Evolutionary conservation across 2,797 vertebrate genomes (phyloP), one percentile per base, ranked within the genome.

Genomic region (Syngnathus rostellatus): DNA sequence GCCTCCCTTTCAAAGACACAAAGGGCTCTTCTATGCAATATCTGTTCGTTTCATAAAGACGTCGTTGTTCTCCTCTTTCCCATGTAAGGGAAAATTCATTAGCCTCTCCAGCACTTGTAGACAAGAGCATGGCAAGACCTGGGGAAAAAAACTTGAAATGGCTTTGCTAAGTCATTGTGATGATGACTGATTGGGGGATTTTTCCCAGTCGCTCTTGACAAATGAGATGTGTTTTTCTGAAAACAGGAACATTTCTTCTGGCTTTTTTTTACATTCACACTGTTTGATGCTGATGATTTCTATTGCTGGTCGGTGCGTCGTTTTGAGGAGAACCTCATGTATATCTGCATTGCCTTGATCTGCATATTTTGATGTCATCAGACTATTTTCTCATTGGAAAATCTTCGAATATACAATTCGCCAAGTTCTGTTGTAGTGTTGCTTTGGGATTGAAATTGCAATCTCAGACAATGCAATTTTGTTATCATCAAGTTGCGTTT

Each of bases 1-100:
- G 66, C 61, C 63, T 77, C 74, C 68, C 64, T 79, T 74, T 86
- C 89, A 91, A 92, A 89, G 90, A 87, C 85, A 92, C 89, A 91
- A 89, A 88, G 85, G 64, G 64, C 68, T 79, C 73, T 74, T 88
- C 81, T 81, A 85, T 88, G 80, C 71, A 51, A 50, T 67, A 45
- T 68, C 54, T 41, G 65, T 65, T 65, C 73, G 72, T 68, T 73
- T 68, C 74, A 70, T 69, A 70, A 70, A 81, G 72, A 71, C 63
- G 46, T 72, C 73, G 66, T 76, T 73, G 62, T 62, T 67, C 45
- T 68, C 62, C 62, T 68, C 60, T 61, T 72, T 74, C 66, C 19
- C 6, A n/a, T 54, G 53, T 31, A 60, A 57, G 71, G 72, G 71
- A 78, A 77, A 69, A 71, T 45, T 66, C 19, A 51, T 51, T n/a